Base-by-base conservation (phyloP, 2,113 vertebrate species). In the Turnix velox region DNA sequence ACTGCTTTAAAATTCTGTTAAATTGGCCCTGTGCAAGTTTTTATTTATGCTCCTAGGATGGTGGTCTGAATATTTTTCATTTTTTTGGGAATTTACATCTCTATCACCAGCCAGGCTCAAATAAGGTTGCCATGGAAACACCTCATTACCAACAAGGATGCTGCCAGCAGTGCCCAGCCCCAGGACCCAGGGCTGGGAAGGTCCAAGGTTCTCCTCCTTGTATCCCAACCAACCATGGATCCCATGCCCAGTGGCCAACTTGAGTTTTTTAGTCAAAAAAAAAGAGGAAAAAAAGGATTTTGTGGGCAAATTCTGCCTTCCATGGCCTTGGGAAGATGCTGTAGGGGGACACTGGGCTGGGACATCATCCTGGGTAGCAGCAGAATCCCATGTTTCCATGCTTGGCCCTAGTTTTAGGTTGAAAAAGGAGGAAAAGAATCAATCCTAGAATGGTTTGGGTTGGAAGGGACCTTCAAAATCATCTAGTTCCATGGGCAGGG, bases 101-200 rank as follows among this genome's bases (percentile, higher is more conserved):
- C 81, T 96, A 92, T 96, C 94, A 87, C 84, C 58, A 73, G 88
- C 72, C 67, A 80, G 24, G 65, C 92, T 94, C 94, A 97, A 81
- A 77, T 68, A 88, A 95, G 62, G 97, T 98, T 98, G 94, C 96
- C 94, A 97, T 97, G 96, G 98, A 96, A 98, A 98, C 97, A 76
- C 37, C 83, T 96, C 92, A 92, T 97, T 96, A 86, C 87, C 35
- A 69, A 66, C 19, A 71, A 94, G 77, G 96, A 94, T 93, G 86
- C 91, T 94, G 91, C 78, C 82, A 61, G 69, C 4, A 8, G 84
- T 92, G 84, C 92, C 89, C 49, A 72, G 93, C 62, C 83, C 2
- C 0, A 71, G 58, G 45, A 91, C 78, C 78, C 2, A 0, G 37
- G 93, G 54, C 58, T 6, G 0, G 45, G 51, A 20, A 86, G 88